Evolutionary conservation across 2,797 vertebrate species (phyloP).

Genomic region (Phalloptychus januarius): DNA sequence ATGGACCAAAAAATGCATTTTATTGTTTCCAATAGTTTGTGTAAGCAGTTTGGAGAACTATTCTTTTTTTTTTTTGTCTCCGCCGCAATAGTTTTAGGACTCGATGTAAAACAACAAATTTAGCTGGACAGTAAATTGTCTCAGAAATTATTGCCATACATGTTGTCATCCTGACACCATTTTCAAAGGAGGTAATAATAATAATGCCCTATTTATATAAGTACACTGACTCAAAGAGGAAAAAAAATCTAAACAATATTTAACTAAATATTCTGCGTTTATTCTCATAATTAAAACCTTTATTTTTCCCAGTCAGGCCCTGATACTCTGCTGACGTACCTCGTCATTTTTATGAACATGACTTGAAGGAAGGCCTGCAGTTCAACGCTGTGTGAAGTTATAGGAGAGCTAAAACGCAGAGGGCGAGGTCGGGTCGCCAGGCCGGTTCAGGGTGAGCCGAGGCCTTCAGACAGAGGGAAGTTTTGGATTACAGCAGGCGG

Average conservation of each 20-base stretch:
- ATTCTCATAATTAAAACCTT: background rate
- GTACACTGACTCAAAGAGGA: too few species aligned
- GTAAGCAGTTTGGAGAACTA: background rate
- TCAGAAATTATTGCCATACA: too few species aligned
- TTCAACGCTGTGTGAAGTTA: constrained; percentile 70
- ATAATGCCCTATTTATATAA: too few species aligned
- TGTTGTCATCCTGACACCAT: too few species aligned
- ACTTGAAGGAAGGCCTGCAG: constrained; percentile 35
- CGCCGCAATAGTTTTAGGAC: background rate
- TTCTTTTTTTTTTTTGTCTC: background rate
- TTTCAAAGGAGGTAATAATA: too few species aligned
- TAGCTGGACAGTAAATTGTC: too few species aligned
- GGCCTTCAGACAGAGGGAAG: constrained; percentile 26
- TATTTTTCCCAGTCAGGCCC: background rate
- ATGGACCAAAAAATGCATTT: background rate
- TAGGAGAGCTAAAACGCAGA: constrained; percentile 58
- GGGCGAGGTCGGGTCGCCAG: constrained; percentile 59
- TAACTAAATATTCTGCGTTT: too few species aligned
- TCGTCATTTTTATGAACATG: constrained; percentile 34
- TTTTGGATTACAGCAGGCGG: constrained; percentile 67
- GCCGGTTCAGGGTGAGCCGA: constrained; percentile 30
- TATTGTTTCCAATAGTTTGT: background rate
- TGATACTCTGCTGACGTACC: background rate
- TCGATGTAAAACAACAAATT: background rate
- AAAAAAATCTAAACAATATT: too few species aligned